Evolutionary conservation across 1,140 invertebrate species (phyloP).

Genomic region (Battus philenor): DNA sequence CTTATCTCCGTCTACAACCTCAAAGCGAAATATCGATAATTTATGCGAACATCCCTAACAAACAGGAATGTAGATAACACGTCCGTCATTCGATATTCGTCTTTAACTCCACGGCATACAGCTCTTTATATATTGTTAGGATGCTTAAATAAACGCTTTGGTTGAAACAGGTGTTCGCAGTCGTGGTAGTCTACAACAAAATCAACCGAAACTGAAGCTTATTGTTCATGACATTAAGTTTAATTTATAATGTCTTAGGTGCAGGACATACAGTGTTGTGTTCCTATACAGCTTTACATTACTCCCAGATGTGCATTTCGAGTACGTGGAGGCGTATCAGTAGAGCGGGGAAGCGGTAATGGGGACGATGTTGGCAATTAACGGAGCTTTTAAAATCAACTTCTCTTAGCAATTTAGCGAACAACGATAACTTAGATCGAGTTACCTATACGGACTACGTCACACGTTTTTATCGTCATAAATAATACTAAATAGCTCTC

Average conservation of each 20-base stretch:
- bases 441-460: conserved; percentile 1
- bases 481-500: too few relatives aligned
- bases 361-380: conserved; percentile 54
- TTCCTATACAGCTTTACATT: conserved; percentile 37
- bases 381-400: conserved; percentile 26
- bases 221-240: conserved; percentile 8
- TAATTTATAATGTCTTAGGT: conserved; percentile 7
- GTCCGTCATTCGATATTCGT: conserved; percentile 21
- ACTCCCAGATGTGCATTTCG: conserved; percentile 71
- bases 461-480: too few relatives aligned
- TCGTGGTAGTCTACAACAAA: conserved; percentile 31
- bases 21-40: conserved; percentile 70
- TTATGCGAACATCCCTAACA: conserved; percentile 71
- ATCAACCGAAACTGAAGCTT: conserved; percentile 20
- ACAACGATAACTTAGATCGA: conserved; percentile 13
- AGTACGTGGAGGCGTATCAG: conserved; percentile 47
- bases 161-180: conserved; percentile 72
- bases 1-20: conserved; percentile 38
- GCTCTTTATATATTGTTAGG: conserved; percentile 23
- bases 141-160: conserved; percentile 45
- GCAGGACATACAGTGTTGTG: conserved; percentile 25
- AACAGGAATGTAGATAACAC: conserved; percentile 50
- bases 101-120: conserved; percentile 19
- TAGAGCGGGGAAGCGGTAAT: conserved; percentile 42
- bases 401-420: conserved; percentile 17